Evolutionary conservation across 2,888 invertebrate genomes (phyloP).

Genomic region (Lasioglossum pauxillum): DNA sequence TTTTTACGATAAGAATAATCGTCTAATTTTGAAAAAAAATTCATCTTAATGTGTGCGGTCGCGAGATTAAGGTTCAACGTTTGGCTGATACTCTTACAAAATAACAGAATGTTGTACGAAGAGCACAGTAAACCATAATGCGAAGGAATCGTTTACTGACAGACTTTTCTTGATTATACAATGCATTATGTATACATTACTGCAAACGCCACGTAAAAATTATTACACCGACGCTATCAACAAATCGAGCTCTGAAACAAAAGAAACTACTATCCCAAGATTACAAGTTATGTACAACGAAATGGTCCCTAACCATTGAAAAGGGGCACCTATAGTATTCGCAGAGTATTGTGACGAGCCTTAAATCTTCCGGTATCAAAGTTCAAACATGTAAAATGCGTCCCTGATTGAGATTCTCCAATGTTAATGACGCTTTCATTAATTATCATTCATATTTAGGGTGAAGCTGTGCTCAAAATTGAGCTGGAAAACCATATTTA

Average conservation of each 20-base stretch:
- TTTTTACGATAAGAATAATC: conserved; percentile 29
- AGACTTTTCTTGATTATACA: conserved; percentile 9
- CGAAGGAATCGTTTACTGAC: neutral
- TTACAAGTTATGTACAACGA: conserved; percentile 67
- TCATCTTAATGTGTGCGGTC: neutral
- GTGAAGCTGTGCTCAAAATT: neutral
- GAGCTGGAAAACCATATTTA: neutral
- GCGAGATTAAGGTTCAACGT: neutral
- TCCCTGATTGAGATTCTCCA: neutral
- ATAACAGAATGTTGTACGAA: neutral
- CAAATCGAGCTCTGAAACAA: conserved; percentile 28
- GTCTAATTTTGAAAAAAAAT: neutral
- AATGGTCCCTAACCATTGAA: conserved; percentile 69
- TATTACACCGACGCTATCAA: conserved; percentile 23
- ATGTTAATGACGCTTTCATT: neutral
- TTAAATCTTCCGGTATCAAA: neutral
- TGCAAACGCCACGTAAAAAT: conserved; percentile 6
- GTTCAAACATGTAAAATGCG: neutral
- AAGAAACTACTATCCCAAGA: conserved; percentile 45
- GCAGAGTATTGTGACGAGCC: conserved; percentile 45
- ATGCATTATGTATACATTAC: neutral
- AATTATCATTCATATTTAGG: neutral
- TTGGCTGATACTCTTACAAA: conserved; percentile 23
- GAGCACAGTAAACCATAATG: neutral
- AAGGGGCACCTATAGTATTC: conserved; percentile 49